These are phyloP conservation scores for Bufotes viridis DNA, from an alignment of 2,797 vertebrate species.

Conservation along the genomic window DNA sequence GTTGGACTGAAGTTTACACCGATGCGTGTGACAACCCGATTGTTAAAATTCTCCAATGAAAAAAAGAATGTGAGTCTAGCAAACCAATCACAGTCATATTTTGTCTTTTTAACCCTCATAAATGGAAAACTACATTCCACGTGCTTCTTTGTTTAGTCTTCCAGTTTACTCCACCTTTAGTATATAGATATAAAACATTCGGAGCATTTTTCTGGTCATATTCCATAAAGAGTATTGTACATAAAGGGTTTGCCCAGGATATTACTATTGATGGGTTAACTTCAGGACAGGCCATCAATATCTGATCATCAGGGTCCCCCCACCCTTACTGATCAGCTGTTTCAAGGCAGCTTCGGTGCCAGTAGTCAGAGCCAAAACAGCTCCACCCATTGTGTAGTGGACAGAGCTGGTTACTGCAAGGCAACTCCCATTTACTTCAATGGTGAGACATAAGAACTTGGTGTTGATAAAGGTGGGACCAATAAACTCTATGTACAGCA, in stretches of 20 bases:
- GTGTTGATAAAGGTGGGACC: too few species aligned
- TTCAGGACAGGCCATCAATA: too few species aligned
- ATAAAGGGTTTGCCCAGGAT: background rate
- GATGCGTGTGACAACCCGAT: background rate
- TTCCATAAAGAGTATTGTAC: background rate
- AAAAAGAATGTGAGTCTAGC: background rate
- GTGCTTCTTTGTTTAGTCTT: conserved; percentile 41
- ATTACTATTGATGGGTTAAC: too few species aligned
- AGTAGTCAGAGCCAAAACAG: too few species aligned
- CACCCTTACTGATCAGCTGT: too few species aligned
- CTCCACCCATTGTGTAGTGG: too few species aligned
- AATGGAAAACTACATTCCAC: conserved; percentile 19
- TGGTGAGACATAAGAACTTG: too few species aligned
- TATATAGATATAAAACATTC: conserved; percentile 14
- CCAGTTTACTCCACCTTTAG: background rate
- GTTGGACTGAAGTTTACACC: background rate
- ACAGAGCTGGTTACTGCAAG: too few species aligned
- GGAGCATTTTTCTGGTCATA: background rate
- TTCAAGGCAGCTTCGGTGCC: too few species aligned
- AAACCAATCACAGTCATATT: background rate
- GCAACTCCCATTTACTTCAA: too few species aligned
- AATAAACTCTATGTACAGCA: too few species aligned
- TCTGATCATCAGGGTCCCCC: too few species aligned
- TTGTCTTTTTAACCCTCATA: background rate
- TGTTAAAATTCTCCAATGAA: background rate